Percentiles rank a stretch among this genome's conserved stretches.
Conservation (phyloP, 1,140 invertebrate genomes). For the Gryon sp. region DNA sequence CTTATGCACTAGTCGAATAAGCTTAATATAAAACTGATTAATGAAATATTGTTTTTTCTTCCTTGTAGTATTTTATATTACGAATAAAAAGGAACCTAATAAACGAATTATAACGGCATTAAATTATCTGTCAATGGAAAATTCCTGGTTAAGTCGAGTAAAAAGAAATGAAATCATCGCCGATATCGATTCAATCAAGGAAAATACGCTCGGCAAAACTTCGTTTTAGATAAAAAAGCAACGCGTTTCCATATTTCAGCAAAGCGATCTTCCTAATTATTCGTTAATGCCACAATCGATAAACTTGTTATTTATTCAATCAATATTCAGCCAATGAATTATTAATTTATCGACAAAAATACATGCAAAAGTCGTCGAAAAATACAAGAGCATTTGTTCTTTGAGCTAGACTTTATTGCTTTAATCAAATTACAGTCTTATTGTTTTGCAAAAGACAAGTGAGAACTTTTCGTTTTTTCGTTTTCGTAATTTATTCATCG, state of each 20-base stretch:
- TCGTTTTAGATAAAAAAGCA: neutral
- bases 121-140: constrained; percentile 12
- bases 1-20: too few relatives aligned
- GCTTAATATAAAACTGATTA: neutral
- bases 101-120: neutral
- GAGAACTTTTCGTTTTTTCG: neutral
- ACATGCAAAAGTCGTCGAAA: too few relatives aligned
- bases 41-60: neutral
- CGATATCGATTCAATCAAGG: constrained; percentile 29
- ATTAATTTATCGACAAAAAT: too few relatives aligned
- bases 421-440: constrained; percentile 1
- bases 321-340: too few relatives aligned
- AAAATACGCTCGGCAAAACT: constrained; percentile 7
- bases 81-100: neutral
- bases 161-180: constrained; percentile 13
- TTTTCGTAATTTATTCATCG: too few relatives aligned
- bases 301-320: constrained; percentile 5
- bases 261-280: neutral
- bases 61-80: neutral
- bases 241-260: constrained; percentile 13
- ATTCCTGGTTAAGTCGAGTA: constrained; percentile 9
- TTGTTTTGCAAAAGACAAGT: too few relatives aligned
- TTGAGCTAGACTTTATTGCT: neutral
- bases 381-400: too few relatives aligned
- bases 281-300: neutral